phyloP scores from a whole-genome alignment of 2,888 invertebrate genomes.

The Herminia tarsipennalis region DNA sequence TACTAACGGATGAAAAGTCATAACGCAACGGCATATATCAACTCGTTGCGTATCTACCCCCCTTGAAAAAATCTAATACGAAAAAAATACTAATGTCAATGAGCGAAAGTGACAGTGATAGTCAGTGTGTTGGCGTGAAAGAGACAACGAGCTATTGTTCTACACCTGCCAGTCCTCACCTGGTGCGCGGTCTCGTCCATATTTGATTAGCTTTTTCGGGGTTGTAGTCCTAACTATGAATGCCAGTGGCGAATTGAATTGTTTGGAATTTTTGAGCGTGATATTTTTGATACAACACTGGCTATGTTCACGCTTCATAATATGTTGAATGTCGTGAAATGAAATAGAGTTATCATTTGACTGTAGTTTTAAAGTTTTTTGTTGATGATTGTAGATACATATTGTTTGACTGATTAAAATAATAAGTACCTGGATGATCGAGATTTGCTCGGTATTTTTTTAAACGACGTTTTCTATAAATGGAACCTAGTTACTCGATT shows the following conservation, averaged over 20 bases:
- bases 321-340: no score
- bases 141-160: constrained; percentile 66
- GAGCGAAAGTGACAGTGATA: constrained; percentile 45
- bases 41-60: constrained; percentile 66
- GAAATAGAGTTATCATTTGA: no score
- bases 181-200: constrained; percentile 72
- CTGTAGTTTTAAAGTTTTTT: no score
- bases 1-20: constrained; percentile 63
- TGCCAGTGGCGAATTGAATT: constrained; percentile 51
- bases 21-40: constrained; percentile 62
- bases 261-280: constrained; percentile 40
- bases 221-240: constrained; percentile 70
- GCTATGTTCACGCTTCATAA: no score
- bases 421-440: no score
- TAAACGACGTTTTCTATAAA: no score
- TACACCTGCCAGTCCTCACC: constrained; percentile 79
- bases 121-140: constrained; percentile 52
- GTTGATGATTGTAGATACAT: no score
- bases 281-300: constrained; percentile 27
- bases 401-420: no score
- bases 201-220: constrained; percentile 79
- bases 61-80: constrained; percentile 64
- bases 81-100: constrained; percentile 67
- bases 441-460: no score
- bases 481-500: no score